These are phyloP conservation scores for Gymnothorax reevesii DNA, from an alignment of 2,797 vertebrate species.

Conservation along the genomic window DNA sequence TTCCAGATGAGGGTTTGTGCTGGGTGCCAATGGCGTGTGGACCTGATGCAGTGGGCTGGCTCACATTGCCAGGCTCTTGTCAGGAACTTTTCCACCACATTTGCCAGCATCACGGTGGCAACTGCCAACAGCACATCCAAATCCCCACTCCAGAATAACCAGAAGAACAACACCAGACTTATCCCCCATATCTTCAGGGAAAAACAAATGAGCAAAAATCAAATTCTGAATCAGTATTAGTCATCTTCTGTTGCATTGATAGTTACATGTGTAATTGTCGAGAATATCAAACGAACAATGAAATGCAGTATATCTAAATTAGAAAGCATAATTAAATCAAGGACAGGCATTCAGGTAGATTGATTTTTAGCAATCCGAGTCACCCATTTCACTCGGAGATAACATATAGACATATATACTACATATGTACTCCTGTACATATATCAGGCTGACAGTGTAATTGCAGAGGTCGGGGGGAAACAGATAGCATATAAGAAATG, in stretches of 20 bases:
- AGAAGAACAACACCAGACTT: slow-evolving; percentile 21
- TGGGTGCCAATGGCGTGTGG: slow-evolving; percentile 54
- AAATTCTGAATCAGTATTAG: not conserved
- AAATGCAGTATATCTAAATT: slow-evolving; percentile 48
- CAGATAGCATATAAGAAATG: not conserved
- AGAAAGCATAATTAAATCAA: not conserved
- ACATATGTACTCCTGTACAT: not conserved
- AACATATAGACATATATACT: not conserved
- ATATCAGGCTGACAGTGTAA: slow-evolving; percentile 8
- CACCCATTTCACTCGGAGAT: not conserved
- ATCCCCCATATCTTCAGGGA: slow-evolving; percentile 8
- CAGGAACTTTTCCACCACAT: slow-evolving; percentile 57
- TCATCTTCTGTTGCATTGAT: slow-evolving; percentile 5
- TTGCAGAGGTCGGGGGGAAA: not conserved
- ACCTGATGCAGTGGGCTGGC: slow-evolving; percentile 43
- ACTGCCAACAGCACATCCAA: slow-evolving; percentile 10
- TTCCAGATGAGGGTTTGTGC: slow-evolving; percentile 65
- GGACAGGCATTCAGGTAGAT: not conserved
- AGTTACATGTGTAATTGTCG: slow-evolving; percentile 40
- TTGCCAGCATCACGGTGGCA: slow-evolving; percentile 51
- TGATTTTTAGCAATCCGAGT: not conserved
- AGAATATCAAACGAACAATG: slow-evolving; percentile 47
- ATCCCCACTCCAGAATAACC: not conserved
- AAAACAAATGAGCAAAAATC: not conserved
- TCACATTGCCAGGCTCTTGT: slow-evolving; percentile 51